phyloP scores from a whole-genome alignment of 1,140 invertebrate genomes.

The Paracyclopina nana region DNA sequence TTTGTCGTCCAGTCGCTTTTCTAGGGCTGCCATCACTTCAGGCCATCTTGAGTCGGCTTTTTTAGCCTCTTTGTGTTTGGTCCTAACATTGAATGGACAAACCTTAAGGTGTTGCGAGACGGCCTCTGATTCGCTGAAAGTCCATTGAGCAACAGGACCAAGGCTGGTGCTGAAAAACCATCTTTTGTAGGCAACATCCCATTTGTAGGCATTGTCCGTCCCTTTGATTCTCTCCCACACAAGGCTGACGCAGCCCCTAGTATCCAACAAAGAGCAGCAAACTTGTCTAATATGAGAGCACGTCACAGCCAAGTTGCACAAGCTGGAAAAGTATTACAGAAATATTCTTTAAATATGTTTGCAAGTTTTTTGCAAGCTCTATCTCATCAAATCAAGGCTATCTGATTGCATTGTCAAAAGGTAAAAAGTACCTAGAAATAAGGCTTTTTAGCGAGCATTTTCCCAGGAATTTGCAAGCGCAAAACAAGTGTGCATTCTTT shows the following conservation, averaged over 20 bases:
- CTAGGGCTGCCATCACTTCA: too few species aligned
- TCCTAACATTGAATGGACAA: too few species aligned
- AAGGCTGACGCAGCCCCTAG: constrained; percentile 2
- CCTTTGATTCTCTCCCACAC: neutral
- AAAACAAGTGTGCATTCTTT: too few species aligned
- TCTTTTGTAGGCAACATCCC: constrained; percentile 2
- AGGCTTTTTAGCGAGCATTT: too few species aligned
- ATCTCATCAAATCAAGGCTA: neutral
- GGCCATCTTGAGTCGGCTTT: too few species aligned
- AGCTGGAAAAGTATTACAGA: neutral
- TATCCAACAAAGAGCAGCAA: constrained; percentile 7
- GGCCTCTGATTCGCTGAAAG: too few species aligned
- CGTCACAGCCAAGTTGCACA: neutral
- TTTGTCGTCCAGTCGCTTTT: too few species aligned
- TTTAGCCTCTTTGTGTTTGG: too few species aligned
- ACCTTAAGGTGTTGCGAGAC: too few species aligned
- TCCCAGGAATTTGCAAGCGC: too few species aligned
- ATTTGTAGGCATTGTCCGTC: neutral
- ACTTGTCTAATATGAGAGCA: neutral
- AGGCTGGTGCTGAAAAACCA: neutral
- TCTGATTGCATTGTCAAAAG: neutral
- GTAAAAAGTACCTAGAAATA: too few species aligned
- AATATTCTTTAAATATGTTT: neutral
- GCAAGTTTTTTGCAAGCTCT: neutral
- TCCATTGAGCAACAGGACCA: constrained; percentile 2